Base-by-base conservation (phyloP, 2,797 vertebrate genomes). In the Siniperca scherzeri region DNA sequence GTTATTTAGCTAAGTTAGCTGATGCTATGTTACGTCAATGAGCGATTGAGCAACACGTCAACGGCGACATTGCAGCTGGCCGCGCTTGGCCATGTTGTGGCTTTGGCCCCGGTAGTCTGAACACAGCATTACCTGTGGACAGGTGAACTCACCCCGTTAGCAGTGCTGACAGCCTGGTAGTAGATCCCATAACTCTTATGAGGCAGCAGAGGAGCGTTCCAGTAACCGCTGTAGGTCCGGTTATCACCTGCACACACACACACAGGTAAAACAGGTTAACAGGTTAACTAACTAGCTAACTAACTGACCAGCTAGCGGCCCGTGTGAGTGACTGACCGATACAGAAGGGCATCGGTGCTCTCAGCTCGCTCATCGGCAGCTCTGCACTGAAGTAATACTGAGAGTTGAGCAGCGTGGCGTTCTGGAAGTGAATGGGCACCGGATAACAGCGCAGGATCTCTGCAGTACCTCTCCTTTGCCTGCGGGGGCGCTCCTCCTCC, bases 131-230 rank as follows among this genome's bases (percentile, higher is more conserved):
- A 27, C 55, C 38, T 44, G 74, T 21, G 38, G 2, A 13, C 13
- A 74, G 62, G 65, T 75, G 67, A 2, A 85, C 97, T 97, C 94
- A 99, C 98, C 97, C 98, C 97, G 70, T 94, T 94, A 30, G 98
- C 98, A 30, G 96, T 96, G 95, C 98, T 98, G 74, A 97, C 97
- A 59, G 98, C 98, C 95, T 99, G 98, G 79, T 97, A 99, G 93
- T 99, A 99, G 94, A 99, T 96, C 74, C 96, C 97, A 88, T 99
- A 99, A 90, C 98, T 98, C 95, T 99, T 99, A 79, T 99, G 97
- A 65, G 98, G 98, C 77, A 98, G 97, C 53, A 94, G 88, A 30
- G 93, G 91, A 69, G 79, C 87, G 3, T 94, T 94, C 92, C 93
- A 93, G 85, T 91, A 94, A 1, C 93, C 92, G 1, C 71, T 84